phyloP scores from a whole-genome alignment of 2,888 invertebrate species.

The Trachelus tabidus region DNA sequence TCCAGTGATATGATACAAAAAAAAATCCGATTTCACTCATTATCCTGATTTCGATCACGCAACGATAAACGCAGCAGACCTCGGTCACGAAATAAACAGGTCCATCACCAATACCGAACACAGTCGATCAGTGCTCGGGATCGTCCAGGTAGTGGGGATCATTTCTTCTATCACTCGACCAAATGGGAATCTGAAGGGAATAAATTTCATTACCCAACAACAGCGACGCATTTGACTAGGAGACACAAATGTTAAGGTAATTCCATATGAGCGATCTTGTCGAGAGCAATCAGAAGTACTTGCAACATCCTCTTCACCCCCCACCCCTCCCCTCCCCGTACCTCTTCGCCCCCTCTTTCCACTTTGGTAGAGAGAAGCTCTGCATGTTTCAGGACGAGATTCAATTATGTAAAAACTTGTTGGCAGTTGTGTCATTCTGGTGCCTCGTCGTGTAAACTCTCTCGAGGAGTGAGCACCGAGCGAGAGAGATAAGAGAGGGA shows the following conservation, averaged over 20 bases:
- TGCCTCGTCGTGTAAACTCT: neutral
- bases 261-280: neutral
- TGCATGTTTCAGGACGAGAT: neutral
- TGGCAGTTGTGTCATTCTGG: neutral
- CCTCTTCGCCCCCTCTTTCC: neutral
- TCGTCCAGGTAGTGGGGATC: neutral
- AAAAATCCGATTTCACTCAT: neutral
- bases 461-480: neutral
- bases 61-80: neutral
- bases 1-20: neutral
- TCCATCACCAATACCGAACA: neutral
- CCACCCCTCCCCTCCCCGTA: neutral
- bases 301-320: neutral
- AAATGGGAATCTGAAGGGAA: neutral
- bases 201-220: neutral
- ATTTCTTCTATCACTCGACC: neutral
- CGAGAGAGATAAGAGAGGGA: constrained; percentile 24
- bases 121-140: neutral
- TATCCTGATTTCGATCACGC: neutral
- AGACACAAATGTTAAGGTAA: neutral
- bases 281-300: neutral
- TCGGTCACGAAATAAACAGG: neutral
- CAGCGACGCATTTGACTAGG: neutral
- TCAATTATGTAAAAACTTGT: neutral
- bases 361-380: neutral